phyloP scores from a whole-genome alignment of 64 coral and sea anemone genomes.

The Catalaphyllia jardinei region DNA sequence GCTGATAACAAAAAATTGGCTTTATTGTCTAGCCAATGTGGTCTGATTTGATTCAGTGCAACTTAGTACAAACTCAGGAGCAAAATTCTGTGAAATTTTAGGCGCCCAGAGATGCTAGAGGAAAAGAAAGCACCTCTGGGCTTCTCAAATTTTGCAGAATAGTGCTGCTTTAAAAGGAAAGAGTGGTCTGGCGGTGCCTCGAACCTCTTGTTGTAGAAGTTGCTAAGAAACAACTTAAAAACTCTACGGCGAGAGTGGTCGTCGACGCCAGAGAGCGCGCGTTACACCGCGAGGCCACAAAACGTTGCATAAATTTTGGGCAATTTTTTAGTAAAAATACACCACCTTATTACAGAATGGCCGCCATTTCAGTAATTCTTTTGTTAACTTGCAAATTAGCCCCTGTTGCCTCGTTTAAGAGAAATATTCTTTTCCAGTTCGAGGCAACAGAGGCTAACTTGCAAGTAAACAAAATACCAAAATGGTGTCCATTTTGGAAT shows the following conservation, averaged over 20 bases:
- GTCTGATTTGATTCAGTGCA: too few relatives aligned
- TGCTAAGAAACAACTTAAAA: background rate
- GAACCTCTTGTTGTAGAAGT: background rate
- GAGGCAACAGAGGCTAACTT: too few relatives aligned
- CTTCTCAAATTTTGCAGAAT: background rate
- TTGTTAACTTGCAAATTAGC: too few relatives aligned
- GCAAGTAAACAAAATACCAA: too few relatives aligned
- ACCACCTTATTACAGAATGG: too few relatives aligned
- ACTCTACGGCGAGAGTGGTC: background rate
- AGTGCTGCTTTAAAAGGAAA: background rate
- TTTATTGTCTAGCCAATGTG: too few relatives aligned
- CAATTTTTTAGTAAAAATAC: background rate
- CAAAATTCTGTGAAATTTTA: background rate
- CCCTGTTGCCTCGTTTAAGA: too few relatives aligned
- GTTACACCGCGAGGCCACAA: constrained; percentile 1
- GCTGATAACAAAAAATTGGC: too few relatives aligned
- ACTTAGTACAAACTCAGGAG: background rate
- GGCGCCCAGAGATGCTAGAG: background rate
- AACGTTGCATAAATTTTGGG: background rate
- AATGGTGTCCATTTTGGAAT: too few relatives aligned
- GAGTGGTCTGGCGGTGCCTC: background rate
- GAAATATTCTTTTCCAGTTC: too few relatives aligned
- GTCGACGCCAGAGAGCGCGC: background rate
- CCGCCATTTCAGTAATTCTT: too few relatives aligned
- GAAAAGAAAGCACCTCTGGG: background rate